Base-by-base conservation (phyloP, 2,113 vertebrate genomes). In the Triplophysa rosa region DNA sequence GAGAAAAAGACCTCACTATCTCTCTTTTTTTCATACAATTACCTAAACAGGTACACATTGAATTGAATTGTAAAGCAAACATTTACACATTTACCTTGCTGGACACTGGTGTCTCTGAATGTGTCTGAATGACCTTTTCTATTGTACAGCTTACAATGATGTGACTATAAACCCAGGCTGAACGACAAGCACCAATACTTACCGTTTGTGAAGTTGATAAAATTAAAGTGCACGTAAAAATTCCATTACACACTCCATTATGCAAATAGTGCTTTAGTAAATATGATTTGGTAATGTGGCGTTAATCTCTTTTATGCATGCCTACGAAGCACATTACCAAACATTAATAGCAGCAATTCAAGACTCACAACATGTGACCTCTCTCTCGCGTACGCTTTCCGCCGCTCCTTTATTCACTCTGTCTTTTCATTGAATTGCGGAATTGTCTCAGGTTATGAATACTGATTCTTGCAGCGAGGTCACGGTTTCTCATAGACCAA, bases 231-330 rank as follows among this genome's bases (percentile, higher is more conserved):
- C 79, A 80, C 16, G 52, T 67, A 73, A 66, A 73, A 80, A 74
- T 37, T 77, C 67, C 66, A 78, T 82, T 78, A 78, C 67, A 71
- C 45, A 66, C 74, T 72, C 63, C 75, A 82, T 82, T 71, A 78
- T 78, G 80, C 75, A 71, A 82, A 82, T 78, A 45, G 67, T 26
- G 67, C 67, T 56, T 64, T 66, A 64, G 59, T 77, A 56, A 78
- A 82, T 72, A 78, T 66, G 49, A 72, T 72, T 82, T 17, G 21
- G 66, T 78, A 78, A 78, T 78, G 65, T 70, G 56, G 54, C 21
- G 12, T 54, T 72, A 47, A 70, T 80, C 33, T 62, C 2, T 42
- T 29, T 75, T 33, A 69, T 78, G 58, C 62, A 77, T 33, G 54
- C 73, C 72, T 61, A 75, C 71, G 42, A 78, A 82, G 68, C n/a